These are phyloP conservation scores for Hymenochirus boettgeri DNA, from an alignment of 2,113 vertebrate genomes.

Conservation along the genomic window DNA sequence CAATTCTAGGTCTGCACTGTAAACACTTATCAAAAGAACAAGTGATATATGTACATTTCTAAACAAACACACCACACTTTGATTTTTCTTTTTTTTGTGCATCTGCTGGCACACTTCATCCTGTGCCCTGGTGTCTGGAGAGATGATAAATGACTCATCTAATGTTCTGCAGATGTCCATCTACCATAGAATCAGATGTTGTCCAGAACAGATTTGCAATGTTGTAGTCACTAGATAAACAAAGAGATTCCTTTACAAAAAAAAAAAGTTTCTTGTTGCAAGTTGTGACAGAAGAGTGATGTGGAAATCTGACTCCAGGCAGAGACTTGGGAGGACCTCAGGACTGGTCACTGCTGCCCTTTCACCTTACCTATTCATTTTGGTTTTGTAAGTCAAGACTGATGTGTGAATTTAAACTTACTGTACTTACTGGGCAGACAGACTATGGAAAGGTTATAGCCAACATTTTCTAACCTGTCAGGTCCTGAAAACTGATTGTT, in stretches of 20 bases:
- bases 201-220: not conserved
- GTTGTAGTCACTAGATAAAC: not conserved
- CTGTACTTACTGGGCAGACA: no score
- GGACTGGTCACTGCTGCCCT: not conserved
- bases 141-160: conserved; percentile 14
- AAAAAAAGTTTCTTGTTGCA: not conserved
- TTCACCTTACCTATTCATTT: not conserved
- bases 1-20: not conserved
- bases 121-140: conserved; percentile 1
- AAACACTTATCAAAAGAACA: not conserved
- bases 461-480: no score
- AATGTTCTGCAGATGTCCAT: conserved; percentile 7
- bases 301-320: not conserved
- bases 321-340: not conserved
- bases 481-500: no score
- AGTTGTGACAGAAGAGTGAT: not conserved
- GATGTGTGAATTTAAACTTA: not conserved
- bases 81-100: not conserved
- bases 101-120: not conserved
- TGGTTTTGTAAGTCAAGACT: not conserved
- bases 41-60: not conserved
- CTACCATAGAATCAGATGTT: conserved; percentile 1
- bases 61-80: not conserved
- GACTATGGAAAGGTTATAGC: no score
- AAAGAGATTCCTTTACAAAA: not conserved